Evolutionary conservation across 2,113 vertebrate genomes (phyloP), one percentile per base, ranked within the genome.

Genomic region (Laterallus jamaicensis): DNA sequence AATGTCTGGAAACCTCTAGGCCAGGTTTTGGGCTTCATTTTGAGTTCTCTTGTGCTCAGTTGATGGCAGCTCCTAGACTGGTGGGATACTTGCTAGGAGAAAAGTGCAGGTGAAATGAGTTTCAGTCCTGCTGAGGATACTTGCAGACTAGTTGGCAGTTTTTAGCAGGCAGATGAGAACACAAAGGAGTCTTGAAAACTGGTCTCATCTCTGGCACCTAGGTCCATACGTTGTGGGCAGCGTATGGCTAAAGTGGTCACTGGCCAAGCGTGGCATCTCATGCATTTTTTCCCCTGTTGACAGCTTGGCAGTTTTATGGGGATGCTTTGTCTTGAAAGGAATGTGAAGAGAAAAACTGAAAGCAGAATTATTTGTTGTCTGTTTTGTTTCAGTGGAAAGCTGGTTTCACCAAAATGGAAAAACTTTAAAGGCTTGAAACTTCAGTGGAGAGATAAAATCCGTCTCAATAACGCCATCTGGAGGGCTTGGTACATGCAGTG

Each of bases 401-500:
- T 99, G 96, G 99, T 99, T 40, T 99, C 99, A 35, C 99, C 99
- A 9, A 99, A 99, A 97, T 99, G 99, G 99, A 99, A 99, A 96
- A 99, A 99, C 95, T 99, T 99, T 95, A 99, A 99, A 96, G 99
- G 99, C 70, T 97, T 99, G 76, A 99, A 99, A 92, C 98, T 99
- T 74, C 98, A 99, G 80, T 99, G 99, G 99, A 98, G 99, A 96
- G 99, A 99, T 97, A 99, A 99, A 98, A 99, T 99, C 96, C 99
- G 99, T 73, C 99, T 99, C 92, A 99, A 99, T 97, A 99, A 99
- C 31, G 99, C 99, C 96, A 99, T 99, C 98, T 99, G 99, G 99
- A 98, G 99, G 97, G 99, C 99, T 15, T 99, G 99, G 99, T 99
- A 99, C 90, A 99, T 99, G 97, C 99, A 99, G 86, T 99, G 99